Evolutionary conservation across 2,797 vertebrate species (phyloP).

Genomic region (Lutjanus campechanus): DNA sequence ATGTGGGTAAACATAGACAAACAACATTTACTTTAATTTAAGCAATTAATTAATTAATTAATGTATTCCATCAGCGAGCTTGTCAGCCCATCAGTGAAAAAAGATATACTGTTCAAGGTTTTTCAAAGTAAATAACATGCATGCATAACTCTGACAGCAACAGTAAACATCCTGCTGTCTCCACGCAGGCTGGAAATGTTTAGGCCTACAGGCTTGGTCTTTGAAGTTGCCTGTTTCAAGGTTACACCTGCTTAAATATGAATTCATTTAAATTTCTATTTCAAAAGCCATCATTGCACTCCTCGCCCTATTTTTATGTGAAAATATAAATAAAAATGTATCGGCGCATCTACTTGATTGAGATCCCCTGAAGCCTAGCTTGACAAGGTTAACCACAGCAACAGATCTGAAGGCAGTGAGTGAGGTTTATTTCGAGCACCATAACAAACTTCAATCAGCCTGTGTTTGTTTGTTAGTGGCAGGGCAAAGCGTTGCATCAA

Average conservation of each 20-base stretch:
- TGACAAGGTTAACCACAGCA: slow-evolving; percentile 66
- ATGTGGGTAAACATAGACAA: not conserved
- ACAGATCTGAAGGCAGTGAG: slow-evolving; percentile 55
- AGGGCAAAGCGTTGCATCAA: slow-evolving; percentile 47
- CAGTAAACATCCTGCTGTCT: slow-evolving; percentile 65
- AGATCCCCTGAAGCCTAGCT: slow-evolving; percentile 55
- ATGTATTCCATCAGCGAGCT: slow-evolving; percentile 14
- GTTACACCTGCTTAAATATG: slow-evolving; percentile 71
- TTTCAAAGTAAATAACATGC: slow-evolving; percentile 36
- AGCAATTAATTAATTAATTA: slow-evolving; percentile 37
- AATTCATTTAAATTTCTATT: slow-evolving; percentile 68
- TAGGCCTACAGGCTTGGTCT: slow-evolving; percentile 60
- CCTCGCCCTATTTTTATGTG: slow-evolving; percentile 36
- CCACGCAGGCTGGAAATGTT: slow-evolving; percentile 44
- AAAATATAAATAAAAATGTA: slow-evolving; percentile 63
- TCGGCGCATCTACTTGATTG: slow-evolving; percentile 37
- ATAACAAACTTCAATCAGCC: slow-evolving; percentile 64
- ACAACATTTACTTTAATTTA: slow-evolving; percentile 8
- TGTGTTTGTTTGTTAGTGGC: slow-evolving; percentile 58
- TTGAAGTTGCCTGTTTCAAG: slow-evolving; percentile 73
- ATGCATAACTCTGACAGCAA: slow-evolving; percentile 34
- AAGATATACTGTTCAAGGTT: slow-evolving; percentile 33
- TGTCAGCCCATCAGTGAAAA: slow-evolving; percentile 8
- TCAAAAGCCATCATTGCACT: slow-evolving; percentile 45
- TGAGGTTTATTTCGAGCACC: slow-evolving; percentile 50